phyloP scores from a whole-genome alignment of 1,140 invertebrate species.

The Aplysia californica region DNA sequence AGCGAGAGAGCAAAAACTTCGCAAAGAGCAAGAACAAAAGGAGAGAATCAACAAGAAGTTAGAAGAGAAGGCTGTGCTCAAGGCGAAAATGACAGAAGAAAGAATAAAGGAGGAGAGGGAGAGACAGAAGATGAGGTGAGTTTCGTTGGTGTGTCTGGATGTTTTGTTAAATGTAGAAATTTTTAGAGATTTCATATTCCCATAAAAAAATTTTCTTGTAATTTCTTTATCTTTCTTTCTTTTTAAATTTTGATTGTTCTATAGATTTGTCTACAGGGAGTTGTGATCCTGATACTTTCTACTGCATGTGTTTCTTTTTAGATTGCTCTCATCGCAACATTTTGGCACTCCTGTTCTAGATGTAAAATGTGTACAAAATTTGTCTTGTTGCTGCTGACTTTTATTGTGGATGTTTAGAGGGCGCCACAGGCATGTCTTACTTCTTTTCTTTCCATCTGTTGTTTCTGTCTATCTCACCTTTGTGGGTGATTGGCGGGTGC shows the following conservation, averaged over 20 bases:
- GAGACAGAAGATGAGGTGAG: slow-evolving; percentile 52
- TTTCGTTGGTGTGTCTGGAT: not conserved
- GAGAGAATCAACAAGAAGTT: slow-evolving; percentile 42
- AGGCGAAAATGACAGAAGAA: slow-evolving; percentile 49
- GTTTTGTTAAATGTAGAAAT: not conserved
- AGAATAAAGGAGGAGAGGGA: slow-evolving; percentile 52
- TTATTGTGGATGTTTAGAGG: no score
- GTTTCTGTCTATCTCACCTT: no score
- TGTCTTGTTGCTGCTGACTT: no score
- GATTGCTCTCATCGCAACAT: no score
- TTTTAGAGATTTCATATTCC: not conserved
- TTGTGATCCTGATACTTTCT: not conserved
- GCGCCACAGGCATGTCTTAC: no score
- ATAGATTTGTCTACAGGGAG: not conserved
- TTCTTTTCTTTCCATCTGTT: no score
- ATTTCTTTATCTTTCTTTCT: not conserved
- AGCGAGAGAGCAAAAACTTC: slow-evolving; percentile 38
- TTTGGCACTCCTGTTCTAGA: not conserved
- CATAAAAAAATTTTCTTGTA: not conserved
- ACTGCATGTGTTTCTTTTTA: not conserved
- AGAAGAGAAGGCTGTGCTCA: slow-evolving; percentile 44
- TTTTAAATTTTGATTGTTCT: no score
- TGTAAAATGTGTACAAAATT: not conserved
- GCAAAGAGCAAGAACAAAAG: slow-evolving; percentile 44
- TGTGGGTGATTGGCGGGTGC: no score